Evolutionary conservation across 2,888 invertebrate species (phyloP).

Genomic region (Arenicola marina): DNA sequence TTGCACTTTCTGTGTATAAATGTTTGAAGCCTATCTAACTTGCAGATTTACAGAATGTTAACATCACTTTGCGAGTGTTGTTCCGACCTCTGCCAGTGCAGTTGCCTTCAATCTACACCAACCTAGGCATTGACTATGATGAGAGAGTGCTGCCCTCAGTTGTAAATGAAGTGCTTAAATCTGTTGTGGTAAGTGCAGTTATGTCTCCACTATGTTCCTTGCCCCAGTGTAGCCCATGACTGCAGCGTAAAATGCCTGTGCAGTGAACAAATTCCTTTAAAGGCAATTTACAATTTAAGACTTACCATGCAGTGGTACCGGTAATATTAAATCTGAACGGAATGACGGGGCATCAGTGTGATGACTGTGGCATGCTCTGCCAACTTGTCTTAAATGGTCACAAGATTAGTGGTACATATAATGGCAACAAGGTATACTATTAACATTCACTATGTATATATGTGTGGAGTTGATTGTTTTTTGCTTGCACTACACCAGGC

Average conservation of each 20-base stretch:
- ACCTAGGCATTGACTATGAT: constrained; percentile 96
- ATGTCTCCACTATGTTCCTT: neutral
- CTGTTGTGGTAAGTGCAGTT: constrained; percentile 82
- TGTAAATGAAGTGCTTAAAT: constrained; percentile 96
- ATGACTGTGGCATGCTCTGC: too few species aligned
- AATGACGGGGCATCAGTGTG: too few species aligned
- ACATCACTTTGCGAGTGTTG: constrained; percentile 96
- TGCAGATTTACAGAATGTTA: constrained; percentile 96
- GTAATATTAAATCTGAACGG: neutral
- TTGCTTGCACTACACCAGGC: too few species aligned
- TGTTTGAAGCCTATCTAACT: too few species aligned
- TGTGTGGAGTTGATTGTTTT: too few species aligned
- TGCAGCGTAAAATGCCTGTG: too few species aligned
- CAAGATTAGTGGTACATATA: neutral
- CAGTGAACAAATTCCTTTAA: neutral
- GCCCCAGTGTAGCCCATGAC: too few species aligned
- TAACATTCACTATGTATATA: too few species aligned
- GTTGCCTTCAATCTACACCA: constrained; percentile 93
- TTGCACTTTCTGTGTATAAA: too few species aligned
- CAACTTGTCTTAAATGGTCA: neutral
- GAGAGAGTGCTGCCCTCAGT: constrained; percentile 98
- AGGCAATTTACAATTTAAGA: neutral
- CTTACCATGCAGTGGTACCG: neutral
- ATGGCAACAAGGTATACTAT: too few species aligned
- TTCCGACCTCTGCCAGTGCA: constrained; percentile 93